phyloP scores from a whole-genome alignment of 92 coral and sea anemone genomes.

The Siderastrea siderea region DNA sequence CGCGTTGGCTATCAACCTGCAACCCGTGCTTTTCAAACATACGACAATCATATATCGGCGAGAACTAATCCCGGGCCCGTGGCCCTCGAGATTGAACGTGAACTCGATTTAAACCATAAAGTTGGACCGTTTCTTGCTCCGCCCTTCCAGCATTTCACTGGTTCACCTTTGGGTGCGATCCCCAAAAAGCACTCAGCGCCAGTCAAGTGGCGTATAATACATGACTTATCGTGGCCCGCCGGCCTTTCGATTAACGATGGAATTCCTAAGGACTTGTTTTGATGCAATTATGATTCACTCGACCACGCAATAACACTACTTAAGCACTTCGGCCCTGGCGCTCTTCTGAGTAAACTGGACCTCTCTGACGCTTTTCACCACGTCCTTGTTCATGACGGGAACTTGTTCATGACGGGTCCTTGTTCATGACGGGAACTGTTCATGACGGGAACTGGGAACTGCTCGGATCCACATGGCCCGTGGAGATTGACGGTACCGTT shows the following conservation, averaged over 20 bases:
- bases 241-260: slow-evolving; percentile 42
- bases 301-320: slow-evolving; percentile 44
- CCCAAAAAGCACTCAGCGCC: slow-evolving; percentile 17
- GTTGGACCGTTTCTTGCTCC: slow-evolving; percentile 46
- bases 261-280: slow-evolving; percentile 30
- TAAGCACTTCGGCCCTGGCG: slow-evolving; percentile 30
- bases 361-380: slow-evolving; percentile 51
- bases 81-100: slow-evolving; percentile 16
- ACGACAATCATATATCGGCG: slow-evolving; percentile 23
- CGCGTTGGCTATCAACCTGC: not conserved
- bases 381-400: slow-evolving; percentile 26
- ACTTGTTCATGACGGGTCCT: too few species aligned
- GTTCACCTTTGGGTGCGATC: slow-evolving; percentile 48
- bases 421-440: too few species aligned
- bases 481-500: slow-evolving; percentile 34
- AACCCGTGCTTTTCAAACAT: not conserved
- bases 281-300: slow-evolving; percentile 42
- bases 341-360: slow-evolving; percentile 63
- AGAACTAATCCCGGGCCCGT: slow-evolving; percentile 7
- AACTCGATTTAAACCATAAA: slow-evolving; percentile 27
- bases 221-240: slow-evolving; percentile 55
- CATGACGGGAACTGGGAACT: slow-evolving; percentile 51
- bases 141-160: slow-evolving; percentile 34
- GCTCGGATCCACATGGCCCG: slow-evolving; percentile 49
- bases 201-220: slow-evolving; percentile 39